Evolutionary conservation across 2,888 invertebrate species (phyloP), one percentile per base, ranked within the genome.

Genomic region (Trilocha varians): DNA sequence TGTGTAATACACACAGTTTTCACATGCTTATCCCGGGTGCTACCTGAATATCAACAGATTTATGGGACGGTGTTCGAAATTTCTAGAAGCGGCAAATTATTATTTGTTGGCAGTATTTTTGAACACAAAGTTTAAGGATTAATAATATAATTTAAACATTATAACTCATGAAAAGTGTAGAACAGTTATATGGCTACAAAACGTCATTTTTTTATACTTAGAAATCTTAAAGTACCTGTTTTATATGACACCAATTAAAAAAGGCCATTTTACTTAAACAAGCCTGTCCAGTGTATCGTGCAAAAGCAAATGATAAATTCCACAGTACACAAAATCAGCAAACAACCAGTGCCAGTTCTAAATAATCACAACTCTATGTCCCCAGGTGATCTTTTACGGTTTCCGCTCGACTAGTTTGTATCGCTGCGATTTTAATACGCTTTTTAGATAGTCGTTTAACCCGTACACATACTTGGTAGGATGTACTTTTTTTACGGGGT

Each of bases 341-440:
- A n/a, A n/a, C n/a, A n/a, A n/a, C n/a, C n/a, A n/a, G n/a, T n/a
- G n/a, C n/a, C 16, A 5, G 16, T 6, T 48, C 58, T 47, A 46
- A 39, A 46, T 43, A 40, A 57, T 58, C 51, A n/a, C 50, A 64
- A 39, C 49, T 65, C 71, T 74, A 48, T 43, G 47, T 14, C 33
- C 33, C 46, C 43, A 50, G 52, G 49, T 60, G 64, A 75, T 76
- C 75, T 76, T 82, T 78, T 79, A 83, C 73, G 75, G 76, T 78
- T 82, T 80, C 71, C 75, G 72, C 66, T 70, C 62, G 67, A 78
- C 67, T 84, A 83, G 84, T 83, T 78, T 75, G 78, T 82, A 78
- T 77, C 78, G 69, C 65, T 72, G 69, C 68, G 67, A 75, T 79
- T 84, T 84, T 83, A 83, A 85, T 75, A 73, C 74, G 65, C 74